Base-by-base conservation (phyloP, 1,140 invertebrate genomes). In the Halictus rubicundus region DNA sequence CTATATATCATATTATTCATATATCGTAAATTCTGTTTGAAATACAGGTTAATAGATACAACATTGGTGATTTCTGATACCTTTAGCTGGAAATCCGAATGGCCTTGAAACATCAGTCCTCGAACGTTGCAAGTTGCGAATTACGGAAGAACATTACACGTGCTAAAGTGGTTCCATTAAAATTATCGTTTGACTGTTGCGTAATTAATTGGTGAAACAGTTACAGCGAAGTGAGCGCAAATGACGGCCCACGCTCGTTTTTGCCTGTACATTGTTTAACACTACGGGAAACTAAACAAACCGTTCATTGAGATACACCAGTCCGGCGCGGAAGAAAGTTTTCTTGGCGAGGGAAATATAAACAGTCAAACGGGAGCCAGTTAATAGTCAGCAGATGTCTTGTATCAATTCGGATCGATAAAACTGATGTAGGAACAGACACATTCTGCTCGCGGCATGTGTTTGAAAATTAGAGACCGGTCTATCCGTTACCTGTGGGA, bases 261-360 rank as follows among this genome's bases (percentile, higher is more conserved):
- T 78, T 61, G 54, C 70, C 52, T 49, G 68, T 37, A 52, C 83
- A 68, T 71, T 82, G 79, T 82, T 81, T 85, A 68, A 79, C 81
- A 63, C n/a, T 76, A 54, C 46, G 25, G 52, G 54, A 82, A 80
- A 84, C 69, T 76, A 69, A 82, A 87, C 77, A 82, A 85, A 84
- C 68, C 39, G 76, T 65, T 14, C 25, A n/a, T 64, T 60, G 72
- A 68, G 27, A 75, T 87, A 60, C 52, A 81, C 74, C 81, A 81
- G 82, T 57, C 19, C 46, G 49, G 27, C 21, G 19, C 14, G 3
- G 32, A 21, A 57, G 25, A 63, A 25, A 85, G 32, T 81, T 68
- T 76, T 37, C 61, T 16, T 42, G 66, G 60, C 57, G n/a, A 61
- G 23, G 32, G 14, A 4, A 73, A 78, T 72, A 37, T 84, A 84